Base-by-base conservation (phyloP, 2,113 vertebrate species). In the Pseudonaja textilis region DNA sequence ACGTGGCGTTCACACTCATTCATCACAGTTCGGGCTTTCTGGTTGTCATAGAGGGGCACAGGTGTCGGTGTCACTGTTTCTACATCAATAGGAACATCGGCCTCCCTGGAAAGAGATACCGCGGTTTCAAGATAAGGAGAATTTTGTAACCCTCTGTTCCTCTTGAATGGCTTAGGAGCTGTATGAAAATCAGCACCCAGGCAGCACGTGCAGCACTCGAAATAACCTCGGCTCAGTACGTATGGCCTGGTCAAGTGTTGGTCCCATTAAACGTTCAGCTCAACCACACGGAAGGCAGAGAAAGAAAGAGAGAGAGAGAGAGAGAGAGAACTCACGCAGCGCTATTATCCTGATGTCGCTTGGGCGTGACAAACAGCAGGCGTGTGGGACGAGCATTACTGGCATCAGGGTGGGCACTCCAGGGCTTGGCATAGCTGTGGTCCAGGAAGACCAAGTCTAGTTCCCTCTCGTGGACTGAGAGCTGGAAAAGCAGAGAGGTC, bases 1-100 rank as follows among this genome's bases (percentile, higher is more conserved):
- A 99, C 99, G 0, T 99, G 99, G 0, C 99, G 97, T 93, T 99
- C 99, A 74, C 99, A 99, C 96, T 99, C 99, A 8, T 99, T 99
- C 99, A 99, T 99, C 95, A 99, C 99, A 25, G 98, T 99, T 0
- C 98, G 98, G 0, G 99, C 99, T 96, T 99, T 99, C 94, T 99
- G 98, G 94, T 99, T 99, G 96, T 99, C 99, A 10, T 99, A 99
- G 0, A 99, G 98, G 0, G 98, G 99, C 96, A 98, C 91, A 0
- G 98, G 98, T 0, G 96, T 98, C 1, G 98, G 97, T 0, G 97
- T 98, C 93, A 99, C 98, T 0, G 98, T 98, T 96, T 99, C 99
- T 64, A 99, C 98, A 0, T 99, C 99, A 11, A 99, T 97, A 87
- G 98, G 95, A 88, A 98, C 93, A 0, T 99, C 99, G 0, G 98